Evolutionary conservation across 2,113 vertebrate genomes (phyloP).

Genomic region (Heterochromis multidens): DNA sequence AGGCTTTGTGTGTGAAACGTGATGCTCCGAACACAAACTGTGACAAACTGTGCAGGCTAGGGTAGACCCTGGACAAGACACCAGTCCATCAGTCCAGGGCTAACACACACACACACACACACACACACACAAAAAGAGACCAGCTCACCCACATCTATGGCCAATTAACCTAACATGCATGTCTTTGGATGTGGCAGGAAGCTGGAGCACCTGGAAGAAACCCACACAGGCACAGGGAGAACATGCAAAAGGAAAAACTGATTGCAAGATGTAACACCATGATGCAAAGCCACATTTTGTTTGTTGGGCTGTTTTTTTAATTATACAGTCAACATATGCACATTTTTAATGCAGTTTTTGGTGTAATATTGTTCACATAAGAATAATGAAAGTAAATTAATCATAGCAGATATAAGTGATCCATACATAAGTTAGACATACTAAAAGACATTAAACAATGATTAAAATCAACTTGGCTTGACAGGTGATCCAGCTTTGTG

Average conservation of each 20-base stretch:
- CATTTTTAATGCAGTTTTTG: too few relatives aligned
- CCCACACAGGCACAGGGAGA: not conserved
- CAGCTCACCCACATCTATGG: not conserved
- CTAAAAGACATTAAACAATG: rapidly evolving
- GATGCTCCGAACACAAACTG: not conserved
- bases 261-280: not conserved
- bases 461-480: not conserved
- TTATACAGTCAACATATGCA: too few relatives aligned
- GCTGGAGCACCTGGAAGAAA: not conserved
- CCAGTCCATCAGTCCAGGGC: not conserved
- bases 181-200: not conserved
- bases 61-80: not conserved
- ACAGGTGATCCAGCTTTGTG: not conserved
- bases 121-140: not conserved
- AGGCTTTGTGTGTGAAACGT: not conserved
- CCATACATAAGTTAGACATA: not conserved
- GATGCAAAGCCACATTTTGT: rapidly evolving
- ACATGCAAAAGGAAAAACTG: not conserved
- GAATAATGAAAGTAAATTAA: too few relatives aligned
- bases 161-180: not conserved
- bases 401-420: too few relatives aligned
- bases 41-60: conserved; percentile 1
- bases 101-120: not conserved
- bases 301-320: too few relatives aligned
- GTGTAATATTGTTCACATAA: too few relatives aligned